Conservation (phyloP, 2,113 vertebrate species). For the Strix uralensis region DNA sequence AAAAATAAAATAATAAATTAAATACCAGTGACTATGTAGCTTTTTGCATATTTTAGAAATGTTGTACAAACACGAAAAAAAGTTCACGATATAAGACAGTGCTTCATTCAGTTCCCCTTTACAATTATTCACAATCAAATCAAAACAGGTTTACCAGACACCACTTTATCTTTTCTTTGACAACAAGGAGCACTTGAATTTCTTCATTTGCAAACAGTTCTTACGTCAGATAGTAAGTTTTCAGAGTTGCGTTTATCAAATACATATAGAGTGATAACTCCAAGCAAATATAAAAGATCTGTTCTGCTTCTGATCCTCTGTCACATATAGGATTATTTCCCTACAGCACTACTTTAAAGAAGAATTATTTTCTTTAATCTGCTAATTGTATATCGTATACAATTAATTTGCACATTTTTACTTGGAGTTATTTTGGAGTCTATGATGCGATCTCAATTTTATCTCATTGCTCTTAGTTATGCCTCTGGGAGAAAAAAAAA, state of each 20-base stretch:
- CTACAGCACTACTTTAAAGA: background rate
- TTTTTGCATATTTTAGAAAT: background rate
- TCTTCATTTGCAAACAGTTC: background rate
- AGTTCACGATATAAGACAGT: background rate
- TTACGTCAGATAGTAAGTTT: background rate
- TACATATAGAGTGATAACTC: background rate
- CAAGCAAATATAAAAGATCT: background rate
- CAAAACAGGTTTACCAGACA: background rate
- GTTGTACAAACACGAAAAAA: background rate
- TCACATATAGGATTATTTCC: background rate
- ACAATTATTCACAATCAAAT: background rate
- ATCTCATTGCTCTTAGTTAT: background rate
- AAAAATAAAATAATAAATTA: background rate
- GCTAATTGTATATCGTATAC: background rate
- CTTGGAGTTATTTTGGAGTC: background rate
- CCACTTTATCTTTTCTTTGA: background rate
- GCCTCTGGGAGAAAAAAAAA: background rate
- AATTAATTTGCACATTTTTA: background rate
- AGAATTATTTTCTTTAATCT: background rate
- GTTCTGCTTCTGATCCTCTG: background rate
- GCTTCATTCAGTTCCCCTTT: background rate
- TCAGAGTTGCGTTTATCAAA: background rate
- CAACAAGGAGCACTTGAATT: background rate
- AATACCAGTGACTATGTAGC: background rate
- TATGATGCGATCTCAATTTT: background rate